Evolutionary conservation across 2,113 vertebrate genomes (phyloP).

Genomic region (Strix aluco): DNA sequence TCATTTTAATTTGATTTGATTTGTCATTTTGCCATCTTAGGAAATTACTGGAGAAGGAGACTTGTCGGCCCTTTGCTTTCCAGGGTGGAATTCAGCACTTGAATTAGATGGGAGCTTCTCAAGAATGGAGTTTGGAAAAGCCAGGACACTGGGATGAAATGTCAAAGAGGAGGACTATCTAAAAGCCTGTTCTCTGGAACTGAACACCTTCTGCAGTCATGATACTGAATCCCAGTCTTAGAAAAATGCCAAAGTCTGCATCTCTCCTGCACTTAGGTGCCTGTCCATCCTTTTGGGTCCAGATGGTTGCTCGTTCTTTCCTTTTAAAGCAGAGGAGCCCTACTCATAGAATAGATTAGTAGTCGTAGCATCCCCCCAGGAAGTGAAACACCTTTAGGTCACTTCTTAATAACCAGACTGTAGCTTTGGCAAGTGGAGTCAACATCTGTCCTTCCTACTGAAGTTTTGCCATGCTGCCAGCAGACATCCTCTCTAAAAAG

Average conservation of each 20-base stretch:
- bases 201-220: not conserved
- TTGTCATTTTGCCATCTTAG: not conserved
- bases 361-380: fast-evolving
- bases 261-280: not conserved
- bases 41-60: not conserved
- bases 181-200: not conserved
- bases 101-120: not conserved
- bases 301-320: not conserved
- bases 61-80: not conserved
- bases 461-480: not conserved
- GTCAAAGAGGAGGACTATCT: not conserved
- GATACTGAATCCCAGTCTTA: not conserved
- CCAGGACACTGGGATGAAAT: not conserved
- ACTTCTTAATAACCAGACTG: not conserved
- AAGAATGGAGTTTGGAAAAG: not conserved
- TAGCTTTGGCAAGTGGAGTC: not conserved
- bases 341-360: not conserved
- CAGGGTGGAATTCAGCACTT: not conserved
- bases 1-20: not conserved
- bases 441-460: not conserved
- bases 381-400: not conserved
- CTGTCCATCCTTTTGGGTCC: not conserved
- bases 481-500: not conserved
- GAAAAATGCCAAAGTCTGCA: not conserved
- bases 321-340: not conserved